Base-by-base conservation (phyloP, 2,797 vertebrate species). In the Eidolon dupreanum region DNA sequence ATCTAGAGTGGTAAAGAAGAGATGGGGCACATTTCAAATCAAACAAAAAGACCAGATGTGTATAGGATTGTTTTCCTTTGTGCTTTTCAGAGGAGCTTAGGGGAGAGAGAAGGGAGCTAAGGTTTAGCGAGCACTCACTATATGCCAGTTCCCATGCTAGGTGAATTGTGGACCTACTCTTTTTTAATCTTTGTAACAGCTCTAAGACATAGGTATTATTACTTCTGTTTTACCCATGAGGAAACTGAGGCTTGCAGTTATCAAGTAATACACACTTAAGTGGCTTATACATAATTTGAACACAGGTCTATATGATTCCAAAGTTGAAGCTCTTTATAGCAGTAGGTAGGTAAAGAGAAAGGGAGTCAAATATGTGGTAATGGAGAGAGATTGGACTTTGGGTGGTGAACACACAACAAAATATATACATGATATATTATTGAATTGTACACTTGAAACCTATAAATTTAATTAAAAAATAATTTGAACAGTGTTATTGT, bases 201-300 rank as follows among this genome's bases (percentile, higher is more conserved):
- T 16, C 4, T 71, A 46, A 88, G 17, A 63, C 26, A 55, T 22
- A 81, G 51, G 7, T 79, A 20, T 79, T 87, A 75, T 41, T 63
- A 13, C 22, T 61, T 15, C 46, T 15, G 78, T 83, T 96, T 78
- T 95, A 11, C 65, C 83, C 10, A 59, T 55, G 57, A 87, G 36
- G 71, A 66, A 68, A 73, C 20, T 51, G 55, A 95, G 49, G n/a
- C 28, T 92, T 92, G 55, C 22, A 84, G 22, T 10, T 36, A 53
- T 68, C 55, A 53, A 38, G 24, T 68, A 74, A 86, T 43, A 31
- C 31, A 85, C 33, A 68, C 73, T 33, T 89, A 71, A 92, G 33
- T 63, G 17, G 6, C 94, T 82, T 68, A 71, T 24, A 36, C 20
- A 43, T 59, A 71, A 77, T 96, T 88, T 97, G 86, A 86, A 66